Percentiles rank a stretch among this genome's conserved stretches.
These are phyloP conservation scores for Lepidonotus clava DNA, from an alignment of 2,888 invertebrate genomes.

Conservation along the genomic window DNA sequence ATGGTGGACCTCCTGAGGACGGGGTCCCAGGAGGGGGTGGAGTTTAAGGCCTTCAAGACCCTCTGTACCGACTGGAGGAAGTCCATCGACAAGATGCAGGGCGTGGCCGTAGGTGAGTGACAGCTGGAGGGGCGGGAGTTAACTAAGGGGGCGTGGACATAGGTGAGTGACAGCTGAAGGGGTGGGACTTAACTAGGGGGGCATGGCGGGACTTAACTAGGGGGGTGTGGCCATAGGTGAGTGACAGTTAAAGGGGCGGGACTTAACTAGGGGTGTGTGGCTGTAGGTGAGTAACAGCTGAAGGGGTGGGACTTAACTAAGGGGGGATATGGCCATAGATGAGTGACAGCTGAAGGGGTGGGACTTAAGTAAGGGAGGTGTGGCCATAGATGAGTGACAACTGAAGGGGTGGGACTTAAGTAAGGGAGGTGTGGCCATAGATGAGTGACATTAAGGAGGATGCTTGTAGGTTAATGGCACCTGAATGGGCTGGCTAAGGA, in stretches of 20 bases:
- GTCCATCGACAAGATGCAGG: slow-evolving; percentile 36
- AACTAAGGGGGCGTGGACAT: too few species aligned
- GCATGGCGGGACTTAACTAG: too few species aligned
- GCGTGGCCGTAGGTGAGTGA: slow-evolving; percentile 46
- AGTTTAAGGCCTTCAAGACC: slow-evolving; percentile 9
- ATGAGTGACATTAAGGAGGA: slow-evolving; percentile 26
- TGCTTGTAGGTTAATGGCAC: neutral
- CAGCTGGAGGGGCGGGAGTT: neutral
- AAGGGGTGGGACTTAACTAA: neutral
- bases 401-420: neutral
- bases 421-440: slow-evolving; percentile 18
- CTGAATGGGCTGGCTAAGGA: neutral
- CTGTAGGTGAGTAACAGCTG: neutral
- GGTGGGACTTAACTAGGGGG: neutral
- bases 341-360: neutral
- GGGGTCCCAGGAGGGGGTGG: neutral
- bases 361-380: too few species aligned
- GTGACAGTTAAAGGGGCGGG: neutral
- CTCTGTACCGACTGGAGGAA: slow-evolving; percentile 14
- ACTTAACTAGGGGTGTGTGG: too few species aligned
- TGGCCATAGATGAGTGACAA: neutral
- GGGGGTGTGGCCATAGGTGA: slow-evolving; percentile 42
- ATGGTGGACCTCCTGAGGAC: slow-evolving; percentile 23
- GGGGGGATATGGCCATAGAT: slow-evolving; percentile 30
- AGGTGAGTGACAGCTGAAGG: neutral